phyloP scores from a whole-genome alignment of 2,113 vertebrate species.

The Mormoops blainvillei region DNA sequence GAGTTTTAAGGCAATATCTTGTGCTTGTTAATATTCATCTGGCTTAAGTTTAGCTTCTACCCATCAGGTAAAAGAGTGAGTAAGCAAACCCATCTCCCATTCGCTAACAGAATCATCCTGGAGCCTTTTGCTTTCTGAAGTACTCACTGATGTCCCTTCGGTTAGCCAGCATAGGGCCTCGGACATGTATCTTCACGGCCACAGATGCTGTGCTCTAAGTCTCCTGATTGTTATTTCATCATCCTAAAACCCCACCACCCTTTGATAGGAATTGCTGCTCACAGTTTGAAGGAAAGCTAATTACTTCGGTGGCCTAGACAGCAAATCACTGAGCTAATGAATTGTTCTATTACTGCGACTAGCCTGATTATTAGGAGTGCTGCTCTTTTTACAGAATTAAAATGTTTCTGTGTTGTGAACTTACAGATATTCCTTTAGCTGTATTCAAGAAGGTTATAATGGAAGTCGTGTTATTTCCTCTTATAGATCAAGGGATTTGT shows the following conservation, averaged over 20 bases:
- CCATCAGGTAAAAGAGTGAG: background rate
- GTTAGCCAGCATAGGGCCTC: background rate
- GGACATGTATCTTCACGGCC: background rate
- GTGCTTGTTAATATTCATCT: background rate
- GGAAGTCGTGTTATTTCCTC: background rate
- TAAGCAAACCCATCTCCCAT: background rate
- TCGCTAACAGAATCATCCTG: slow-evolving; percentile 14
- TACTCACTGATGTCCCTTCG: background rate
- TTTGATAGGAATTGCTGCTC: background rate
- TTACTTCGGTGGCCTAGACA: background rate
- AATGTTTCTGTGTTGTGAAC: slow-evolving; percentile 25
- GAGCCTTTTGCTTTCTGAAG: background rate
- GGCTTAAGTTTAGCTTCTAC: background rate
- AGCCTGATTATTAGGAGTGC: background rate
- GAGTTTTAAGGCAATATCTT: background rate
- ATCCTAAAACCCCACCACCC: background rate
- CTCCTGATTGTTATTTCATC: background rate
- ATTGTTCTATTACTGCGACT: background rate
- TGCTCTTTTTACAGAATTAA: slow-evolving; percentile 13
- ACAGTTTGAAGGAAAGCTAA: background rate
- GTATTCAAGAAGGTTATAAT: background rate
- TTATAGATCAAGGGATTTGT: background rate
- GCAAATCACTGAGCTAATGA: slow-evolving; percentile 1
- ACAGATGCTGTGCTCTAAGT: background rate
- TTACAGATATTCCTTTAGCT: background rate